Evolutionary conservation across 2,113 vertebrate species (phyloP).

Genomic region (Anseranas semipalmata): DNA sequence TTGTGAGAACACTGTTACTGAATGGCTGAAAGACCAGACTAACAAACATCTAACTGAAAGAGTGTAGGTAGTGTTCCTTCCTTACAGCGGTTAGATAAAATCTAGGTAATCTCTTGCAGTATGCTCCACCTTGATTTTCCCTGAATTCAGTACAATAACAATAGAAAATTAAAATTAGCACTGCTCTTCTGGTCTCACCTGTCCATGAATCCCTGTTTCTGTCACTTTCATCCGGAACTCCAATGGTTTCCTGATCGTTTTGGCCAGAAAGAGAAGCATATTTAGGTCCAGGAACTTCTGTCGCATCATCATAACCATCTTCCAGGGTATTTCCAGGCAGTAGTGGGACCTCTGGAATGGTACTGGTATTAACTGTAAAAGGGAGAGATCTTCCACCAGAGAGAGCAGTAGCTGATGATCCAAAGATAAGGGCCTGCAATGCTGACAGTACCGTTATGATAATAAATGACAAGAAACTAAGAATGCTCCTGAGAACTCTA

Average conservation of each 20-base stretch:
- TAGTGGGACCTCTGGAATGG: not conserved
- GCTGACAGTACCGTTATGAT: not conserved
- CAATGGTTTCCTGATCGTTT: not conserved
- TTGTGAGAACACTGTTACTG: not conserved
- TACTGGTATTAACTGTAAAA: not conserved
- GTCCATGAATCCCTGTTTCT: not conserved
- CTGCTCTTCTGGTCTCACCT: constrained; percentile 23
- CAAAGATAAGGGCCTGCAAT: not conserved
- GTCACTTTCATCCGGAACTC: not conserved
- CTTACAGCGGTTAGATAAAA: not conserved
- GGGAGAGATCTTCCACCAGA: not conserved
- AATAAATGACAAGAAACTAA: not conserved
- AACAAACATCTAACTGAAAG: not conserved
- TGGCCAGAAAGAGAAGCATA: not conserved
- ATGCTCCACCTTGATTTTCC: not conserved
- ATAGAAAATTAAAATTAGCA: not conserved
- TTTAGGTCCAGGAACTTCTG: not conserved
- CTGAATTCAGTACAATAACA: not conserved
- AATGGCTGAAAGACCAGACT: not conserved
- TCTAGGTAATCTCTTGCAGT: not conserved
- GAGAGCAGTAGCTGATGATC: not conserved
- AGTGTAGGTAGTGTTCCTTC: not conserved
- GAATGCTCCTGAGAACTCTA: not conserved
- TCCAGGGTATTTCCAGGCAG: not conserved
- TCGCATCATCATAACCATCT: constrained; percentile 20